These are phyloP conservation scores for Drosophila willistoni DNA, from an alignment of 1,140 invertebrate species.

Conservation along the genomic window DNA sequence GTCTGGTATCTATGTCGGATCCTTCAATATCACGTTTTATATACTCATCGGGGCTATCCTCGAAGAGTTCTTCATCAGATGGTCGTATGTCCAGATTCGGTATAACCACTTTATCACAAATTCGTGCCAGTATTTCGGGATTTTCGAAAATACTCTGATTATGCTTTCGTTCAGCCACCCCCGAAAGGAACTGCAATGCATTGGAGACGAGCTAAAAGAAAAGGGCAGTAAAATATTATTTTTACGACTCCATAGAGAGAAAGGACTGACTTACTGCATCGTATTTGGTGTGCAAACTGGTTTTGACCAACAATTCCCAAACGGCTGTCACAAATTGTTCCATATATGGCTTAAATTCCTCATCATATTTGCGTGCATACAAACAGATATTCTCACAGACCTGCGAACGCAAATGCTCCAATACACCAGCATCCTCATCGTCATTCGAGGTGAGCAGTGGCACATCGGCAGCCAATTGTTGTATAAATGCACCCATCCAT, in stretches of 20 bases:
- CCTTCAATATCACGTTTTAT: constrained; percentile 98
- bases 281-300: constrained; percentile 94
- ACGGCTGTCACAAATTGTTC: constrained; percentile 95
- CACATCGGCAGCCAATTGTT: constrained; percentile 91
- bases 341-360: constrained; percentile 96
- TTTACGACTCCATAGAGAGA: neutral
- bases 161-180: constrained; percentile 94
- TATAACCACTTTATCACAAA: constrained; percentile 99
- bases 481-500: constrained; percentile 97
- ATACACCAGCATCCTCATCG: constrained; percentile 94
- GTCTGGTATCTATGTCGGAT: constrained; percentile 97
- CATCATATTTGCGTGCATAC: constrained; percentile 98
- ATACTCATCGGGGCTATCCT: constrained; percentile 99
- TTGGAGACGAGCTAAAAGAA: constrained; percentile 93
- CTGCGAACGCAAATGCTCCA: constrained; percentile 96
- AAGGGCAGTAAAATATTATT: neutral
- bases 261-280: constrained; percentile 88
- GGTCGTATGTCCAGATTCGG: constrained; percentile 98
- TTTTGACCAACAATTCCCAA: constrained; percentile 94
- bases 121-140: constrained; percentile 92
- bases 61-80: constrained; percentile 97
- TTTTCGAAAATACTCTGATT: constrained; percentile 96
- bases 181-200: constrained; percentile 96
- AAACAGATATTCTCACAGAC: constrained; percentile 97
- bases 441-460: constrained; percentile 89